Percentiles rank a stretch among this genome's conserved stretches.
Conservation (phyloP, 2,797 vertebrate genomes). For the Melanotaenia maccullochi region DNA sequence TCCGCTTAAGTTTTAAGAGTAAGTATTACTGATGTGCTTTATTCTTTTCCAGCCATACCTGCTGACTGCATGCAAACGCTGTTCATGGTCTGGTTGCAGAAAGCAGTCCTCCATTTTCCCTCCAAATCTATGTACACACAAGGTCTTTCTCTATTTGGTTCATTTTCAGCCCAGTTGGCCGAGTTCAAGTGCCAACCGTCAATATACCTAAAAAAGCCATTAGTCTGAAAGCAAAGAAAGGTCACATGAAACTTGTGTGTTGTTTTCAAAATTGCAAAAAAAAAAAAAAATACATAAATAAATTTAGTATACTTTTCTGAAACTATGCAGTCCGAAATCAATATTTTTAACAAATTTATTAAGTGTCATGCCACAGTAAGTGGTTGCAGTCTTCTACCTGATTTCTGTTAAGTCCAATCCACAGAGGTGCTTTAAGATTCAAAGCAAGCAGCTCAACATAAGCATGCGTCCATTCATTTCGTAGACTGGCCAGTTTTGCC, state of each 20-base stretch:
- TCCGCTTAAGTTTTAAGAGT: too few species aligned
- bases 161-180: constrained; percentile 84
- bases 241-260: neutral
- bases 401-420: constrained; percentile 92
- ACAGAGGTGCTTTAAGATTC: constrained; percentile 81
- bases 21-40: neutral
- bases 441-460: constrained; percentile 83
- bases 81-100: constrained; percentile 86
- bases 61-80: constrained; percentile 87
- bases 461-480: constrained; percentile 83
- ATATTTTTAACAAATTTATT: neutral
- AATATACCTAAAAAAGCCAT: constrained; percentile 84
- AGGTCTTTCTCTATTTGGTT: constrained; percentile 84
- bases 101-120: constrained; percentile 88
- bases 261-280: neutral
- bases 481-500: constrained; percentile 84
- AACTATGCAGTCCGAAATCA: neutral
- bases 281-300: neutral
- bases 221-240: constrained; percentile 78
- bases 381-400: constrained; percentile 76
- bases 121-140: constrained; percentile 88
- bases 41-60: constrained; percentile 73
- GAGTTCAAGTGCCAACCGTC: constrained; percentile 89
- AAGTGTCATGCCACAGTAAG: neutral
- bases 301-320: neutral